phyloP scores from a whole-genome alignment of 2,797 vertebrate genomes.

The Enteromius treurensis region DNA sequence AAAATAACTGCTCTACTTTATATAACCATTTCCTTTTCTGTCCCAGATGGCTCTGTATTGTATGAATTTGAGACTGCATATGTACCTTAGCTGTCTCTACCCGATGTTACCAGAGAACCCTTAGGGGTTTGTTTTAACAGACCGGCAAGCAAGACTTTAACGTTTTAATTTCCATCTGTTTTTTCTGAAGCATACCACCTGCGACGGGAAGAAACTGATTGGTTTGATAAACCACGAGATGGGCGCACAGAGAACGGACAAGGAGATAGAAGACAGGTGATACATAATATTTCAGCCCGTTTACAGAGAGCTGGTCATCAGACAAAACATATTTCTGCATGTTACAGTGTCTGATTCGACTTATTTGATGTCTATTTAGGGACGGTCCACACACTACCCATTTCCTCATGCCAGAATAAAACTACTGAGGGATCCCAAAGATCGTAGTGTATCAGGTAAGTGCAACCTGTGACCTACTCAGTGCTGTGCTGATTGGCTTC shows the following conservation, averaged over 20 bases:
- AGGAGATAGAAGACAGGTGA: conserved; percentile 85
- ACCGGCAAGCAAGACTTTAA: conserved; percentile 47
- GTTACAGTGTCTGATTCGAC: not conserved
- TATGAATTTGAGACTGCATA: conserved; percentile 19
- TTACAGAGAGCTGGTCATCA: not conserved
- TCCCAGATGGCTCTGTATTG: conserved; percentile 26
- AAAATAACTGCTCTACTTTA: conserved; percentile 36
- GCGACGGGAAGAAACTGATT: conserved; percentile 95
- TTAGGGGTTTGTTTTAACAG: conserved; percentile 22
- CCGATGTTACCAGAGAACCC: conserved; percentile 4
- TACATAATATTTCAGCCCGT: not conserved
- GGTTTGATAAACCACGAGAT: conserved; percentile 97
- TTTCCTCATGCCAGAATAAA: conserved; percentile 95
- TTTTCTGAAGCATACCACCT: conserved; percentile 93
- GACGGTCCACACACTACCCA: conserved; percentile 89
- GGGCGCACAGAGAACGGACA: conserved; percentile 87
- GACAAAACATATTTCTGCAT: not conserved
- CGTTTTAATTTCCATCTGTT: conserved; percentile 73
- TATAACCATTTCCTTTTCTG: conserved; percentile 31
- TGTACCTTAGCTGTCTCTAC: conserved; percentile 20
- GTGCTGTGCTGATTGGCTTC: not conserved
- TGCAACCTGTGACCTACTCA: conserved; percentile 12
- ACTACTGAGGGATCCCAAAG: conserved; percentile 92
- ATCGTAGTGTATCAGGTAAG: conserved; percentile 97
- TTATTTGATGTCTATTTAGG: conserved; percentile 75